These are phyloP conservation scores for Plagiodera versicolora DNA, from an alignment of 2,888 invertebrate genomes.

Conservation along the genomic window DNA sequence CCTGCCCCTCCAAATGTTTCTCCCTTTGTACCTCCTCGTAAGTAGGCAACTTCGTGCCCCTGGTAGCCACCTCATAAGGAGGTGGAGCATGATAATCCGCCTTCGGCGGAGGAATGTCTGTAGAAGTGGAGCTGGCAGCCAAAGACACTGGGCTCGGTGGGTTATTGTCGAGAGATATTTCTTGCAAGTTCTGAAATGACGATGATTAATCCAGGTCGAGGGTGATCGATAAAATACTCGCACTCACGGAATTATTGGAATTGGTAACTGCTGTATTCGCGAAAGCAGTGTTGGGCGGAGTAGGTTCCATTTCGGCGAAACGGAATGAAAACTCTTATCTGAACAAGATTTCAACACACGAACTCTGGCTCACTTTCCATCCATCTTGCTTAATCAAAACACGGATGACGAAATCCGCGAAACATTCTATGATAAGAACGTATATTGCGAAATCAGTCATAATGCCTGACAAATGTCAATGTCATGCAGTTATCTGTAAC, in stretches of 20 bases:
- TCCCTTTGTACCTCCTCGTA: constrained; percentile 92
- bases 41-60: constrained; percentile 79
- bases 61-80: constrained; percentile 79
- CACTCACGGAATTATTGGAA: constrained; percentile 13
- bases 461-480: neutral
- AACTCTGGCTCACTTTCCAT: constrained; percentile 24
- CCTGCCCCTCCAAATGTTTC: constrained; percentile 74
- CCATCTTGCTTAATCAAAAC: constrained; percentile 18
- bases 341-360: neutral
- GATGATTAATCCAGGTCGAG: constrained; percentile 19
- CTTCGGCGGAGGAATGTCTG: constrained; percentile 79
- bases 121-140: constrained; percentile 46
- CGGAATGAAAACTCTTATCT: neutral
- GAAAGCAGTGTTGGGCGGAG: constrained; percentile 30
- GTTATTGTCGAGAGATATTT: constrained; percentile 31
- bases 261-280: neutral
- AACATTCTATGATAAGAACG: no score
- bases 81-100: constrained; percentile 86
- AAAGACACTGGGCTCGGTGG: constrained; percentile 21
- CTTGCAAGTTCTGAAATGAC: constrained; percentile 24
- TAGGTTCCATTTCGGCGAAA: constrained; percentile 34
- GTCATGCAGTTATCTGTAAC: no score
- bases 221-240: neutral
- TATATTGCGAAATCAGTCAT: no score
- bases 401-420: no score